Evolutionary conservation across 2,888 invertebrate species (phyloP), one percentile per base, ranked within the genome.

Genomic region (Drosophila mettleri): DNA sequence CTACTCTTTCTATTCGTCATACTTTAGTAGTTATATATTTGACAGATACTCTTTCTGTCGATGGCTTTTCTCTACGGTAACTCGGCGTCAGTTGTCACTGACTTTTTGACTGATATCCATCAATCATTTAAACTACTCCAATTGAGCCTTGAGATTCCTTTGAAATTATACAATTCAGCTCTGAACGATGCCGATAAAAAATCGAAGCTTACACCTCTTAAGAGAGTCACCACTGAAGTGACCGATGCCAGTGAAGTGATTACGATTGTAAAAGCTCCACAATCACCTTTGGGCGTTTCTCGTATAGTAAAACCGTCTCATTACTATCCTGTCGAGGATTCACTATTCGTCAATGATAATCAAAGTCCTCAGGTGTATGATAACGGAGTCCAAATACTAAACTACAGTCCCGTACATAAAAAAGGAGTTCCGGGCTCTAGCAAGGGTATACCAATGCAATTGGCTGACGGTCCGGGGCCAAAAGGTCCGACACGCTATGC

Each of bases 161-260:
- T 48, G 7, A 27, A 29, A 10, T 1, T 43, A 3, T 2, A 64
- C 0, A 39, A 36, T 27, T 9, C 46, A 3, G 3, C 55, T 10
- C 29, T 71, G 22, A 65, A 59, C 12, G 8, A 10, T 24, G 14
- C 2, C 3, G 0, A 7, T 3, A 9, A n/a, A 14, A 27, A 31
- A 16, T 16, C 10, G 0, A 14, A 53, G 12, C 18, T 31, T 33
- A 4, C 4, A 10, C 20, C 29, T 2, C 12, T 10, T 10, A 61
- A 58, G 18, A 24, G 43, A 12, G 7, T 58, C 12, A 36, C 14
- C 1, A 49, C 69, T 8, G 68, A 54, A 6, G 55, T 57, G 3
- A 24, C 14, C 9, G 73, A 72, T 18, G 59, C 33, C 16, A 76
- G 68, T 27, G 77, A 77, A 38, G 8, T 69, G 22, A 57, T 77